Conservation (phyloP, 1,140 invertebrate species). For the Pogonomyrmex californicus region DNA sequence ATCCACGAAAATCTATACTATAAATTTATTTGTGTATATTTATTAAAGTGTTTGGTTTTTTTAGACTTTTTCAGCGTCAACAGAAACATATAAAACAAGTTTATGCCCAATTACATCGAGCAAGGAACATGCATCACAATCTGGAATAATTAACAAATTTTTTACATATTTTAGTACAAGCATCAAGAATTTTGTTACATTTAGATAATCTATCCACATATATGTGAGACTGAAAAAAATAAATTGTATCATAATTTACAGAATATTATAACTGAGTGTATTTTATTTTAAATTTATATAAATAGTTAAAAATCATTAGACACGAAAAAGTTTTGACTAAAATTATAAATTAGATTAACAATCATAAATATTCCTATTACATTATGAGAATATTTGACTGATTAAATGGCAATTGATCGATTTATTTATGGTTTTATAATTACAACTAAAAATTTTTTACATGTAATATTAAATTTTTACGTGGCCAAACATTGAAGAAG, state of each 20-base stretch:
- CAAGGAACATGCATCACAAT: slow-evolving; percentile 41
- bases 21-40: not conserved
- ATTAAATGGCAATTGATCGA: too few species aligned
- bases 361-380: too few species aligned
- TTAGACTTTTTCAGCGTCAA: slow-evolving; percentile 31
- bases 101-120: slow-evolving; percentile 18
- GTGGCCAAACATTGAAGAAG: not conserved
- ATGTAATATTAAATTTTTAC: not conserved
- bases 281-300: not conserved
- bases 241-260: slow-evolving; percentile 31
- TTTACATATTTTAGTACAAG: slow-evolving; percentile 69
- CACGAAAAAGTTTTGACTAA: too few species aligned
- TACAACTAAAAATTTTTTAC: too few species aligned
- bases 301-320: too few species aligned
- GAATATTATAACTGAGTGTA: not conserved
- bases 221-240: not conserved
- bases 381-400: too few species aligned
- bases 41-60: not conserved
- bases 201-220: slow-evolving; percentile 32
- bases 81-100: not conserved
- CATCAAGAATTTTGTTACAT: slow-evolving; percentile 70
- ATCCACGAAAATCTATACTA: not conserved
- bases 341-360: too few species aligned
- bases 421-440: too few species aligned
- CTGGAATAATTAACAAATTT: slow-evolving; percentile 67